phyloP scores from a whole-genome alignment of 2,113 vertebrate species.

The Phylloscopus trochilus region DNA sequence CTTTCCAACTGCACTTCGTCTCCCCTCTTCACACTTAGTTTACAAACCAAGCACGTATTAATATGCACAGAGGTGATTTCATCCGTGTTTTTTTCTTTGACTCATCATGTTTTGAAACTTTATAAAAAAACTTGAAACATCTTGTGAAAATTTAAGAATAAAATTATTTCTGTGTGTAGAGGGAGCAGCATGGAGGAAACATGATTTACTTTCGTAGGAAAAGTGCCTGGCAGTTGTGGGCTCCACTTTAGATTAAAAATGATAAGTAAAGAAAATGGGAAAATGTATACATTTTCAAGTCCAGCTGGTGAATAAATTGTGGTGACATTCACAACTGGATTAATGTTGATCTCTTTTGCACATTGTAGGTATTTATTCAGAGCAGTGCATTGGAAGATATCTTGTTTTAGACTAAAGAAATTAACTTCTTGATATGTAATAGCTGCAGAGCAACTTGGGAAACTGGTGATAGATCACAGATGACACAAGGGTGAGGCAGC shows the following conservation, averaged over 20 bases:
- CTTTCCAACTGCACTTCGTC: not conserved
- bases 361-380: not conserved
- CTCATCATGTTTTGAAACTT: not conserved
- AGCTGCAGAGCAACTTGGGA: not conserved
- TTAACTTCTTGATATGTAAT: not conserved
- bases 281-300: not conserved
- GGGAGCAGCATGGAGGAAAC: not conserved
- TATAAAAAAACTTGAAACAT: not conserved
- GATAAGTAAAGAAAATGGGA: not conserved
- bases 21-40: not conserved
- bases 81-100: not conserved
- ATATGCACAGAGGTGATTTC: not conserved
- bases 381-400: not conserved
- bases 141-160: not conserved
- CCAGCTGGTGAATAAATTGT: not conserved
- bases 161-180: not conserved
- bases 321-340: fast-evolving
- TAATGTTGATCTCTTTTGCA: not conserved
- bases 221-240: not conserved
- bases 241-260: not conserved
- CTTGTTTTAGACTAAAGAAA: not conserved
- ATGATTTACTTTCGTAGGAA: not conserved
- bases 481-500: not conserved
- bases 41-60: not conserved
- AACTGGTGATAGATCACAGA: not conserved